These are phyloP conservation scores for Aplochiton taeniatus DNA, from an alignment of 2,797 vertebrate genomes.

Conservation along the genomic window DNA sequence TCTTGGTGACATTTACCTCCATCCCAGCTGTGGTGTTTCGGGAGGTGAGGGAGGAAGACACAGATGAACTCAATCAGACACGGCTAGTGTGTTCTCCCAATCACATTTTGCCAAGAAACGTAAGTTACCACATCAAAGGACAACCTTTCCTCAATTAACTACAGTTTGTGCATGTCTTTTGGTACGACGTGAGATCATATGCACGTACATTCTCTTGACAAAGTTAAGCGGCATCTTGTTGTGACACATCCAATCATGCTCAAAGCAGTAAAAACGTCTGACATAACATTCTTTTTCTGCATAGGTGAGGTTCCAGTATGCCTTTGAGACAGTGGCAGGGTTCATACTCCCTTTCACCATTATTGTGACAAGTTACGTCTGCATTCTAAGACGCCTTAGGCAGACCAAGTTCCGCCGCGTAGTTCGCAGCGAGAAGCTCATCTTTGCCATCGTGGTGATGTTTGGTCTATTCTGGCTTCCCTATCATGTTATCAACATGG, in stretches of 20 bases:
- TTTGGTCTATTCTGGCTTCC: conserved; percentile 88
- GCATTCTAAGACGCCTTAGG: conserved; percentile 80
- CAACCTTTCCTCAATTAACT: no score
- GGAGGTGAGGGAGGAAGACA: conserved; percentile 29
- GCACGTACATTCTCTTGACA: background rate
- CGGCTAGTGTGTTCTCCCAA: conserved; percentile 52
- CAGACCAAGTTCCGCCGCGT: conserved; percentile 70
- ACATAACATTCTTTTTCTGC: conserved; percentile 15
- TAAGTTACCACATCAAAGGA: conserved; percentile 37
- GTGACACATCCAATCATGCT: conserved; percentile 9
- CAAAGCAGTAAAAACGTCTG: background rate
- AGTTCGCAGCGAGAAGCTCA: conserved; percentile 82
- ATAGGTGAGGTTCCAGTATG: conserved; percentile 79
- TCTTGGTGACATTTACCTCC: conserved; percentile 71
- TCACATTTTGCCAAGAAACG: conserved; percentile 52
- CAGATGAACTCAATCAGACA: rapidly evolving
- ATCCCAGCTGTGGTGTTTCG: conserved; percentile 82
- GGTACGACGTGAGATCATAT: no score
- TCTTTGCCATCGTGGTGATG: conserved; percentile 83
- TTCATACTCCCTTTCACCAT: conserved; percentile 84
- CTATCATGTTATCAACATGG: conserved; percentile 82
- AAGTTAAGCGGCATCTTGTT: background rate
- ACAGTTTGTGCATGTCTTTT: no score
- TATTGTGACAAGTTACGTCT: conserved; percentile 80
- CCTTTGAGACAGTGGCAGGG: conserved; percentile 80